Evolutionary conservation across 2,888 invertebrate genomes (phyloP), one percentile per base, ranked within the genome.

Genomic region (Trissolcus brochymenae): DNA sequence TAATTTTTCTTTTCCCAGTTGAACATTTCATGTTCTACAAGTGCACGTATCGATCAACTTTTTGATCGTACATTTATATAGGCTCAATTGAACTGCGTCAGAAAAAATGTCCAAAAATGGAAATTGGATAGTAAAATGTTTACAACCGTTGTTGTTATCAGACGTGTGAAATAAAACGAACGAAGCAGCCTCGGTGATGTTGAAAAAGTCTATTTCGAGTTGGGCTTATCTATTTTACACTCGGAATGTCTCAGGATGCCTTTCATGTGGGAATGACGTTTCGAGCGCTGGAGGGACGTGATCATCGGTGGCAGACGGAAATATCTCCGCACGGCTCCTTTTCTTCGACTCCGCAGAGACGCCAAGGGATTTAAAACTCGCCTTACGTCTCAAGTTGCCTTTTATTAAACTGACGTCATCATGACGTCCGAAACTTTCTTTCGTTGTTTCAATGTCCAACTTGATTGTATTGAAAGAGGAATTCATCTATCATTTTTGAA

Each of bases 201-300:
- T 43, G 68, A 68, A 75, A 67, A 76, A 76, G 64, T 70, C 70
- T 76, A 76, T 76, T 76, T 76, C 65, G 54, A 76, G 65, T 21
- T 21, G 17, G 49, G 70, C 70, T 76, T 76, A 71, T 76, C 76
- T 76, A 76, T 76, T 76, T 76, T 75, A 76, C 59, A 71, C 74
- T 68, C 62, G 67, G 74, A 66, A 73, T 66, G 65, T 66, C 67
- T 62, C 67, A 68, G 59, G 61, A 72, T 66, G 65, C 61, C 70
- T 70, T 76, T 76, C 70, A 64, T 57, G 67, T 41, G 51, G 43
- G 57, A 72, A 76, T 67, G 71, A 72, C 59, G 66, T 72, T 66
- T 55, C 59, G 21, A 64, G 40, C 65, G 55, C 21, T 61, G 76
- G 65, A 71, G 71, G 49, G 76, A 65, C 76, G 66, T 60, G 75